Conservation (phyloP, 2,888 invertebrate species). For the Ectemnius continuus region DNA sequence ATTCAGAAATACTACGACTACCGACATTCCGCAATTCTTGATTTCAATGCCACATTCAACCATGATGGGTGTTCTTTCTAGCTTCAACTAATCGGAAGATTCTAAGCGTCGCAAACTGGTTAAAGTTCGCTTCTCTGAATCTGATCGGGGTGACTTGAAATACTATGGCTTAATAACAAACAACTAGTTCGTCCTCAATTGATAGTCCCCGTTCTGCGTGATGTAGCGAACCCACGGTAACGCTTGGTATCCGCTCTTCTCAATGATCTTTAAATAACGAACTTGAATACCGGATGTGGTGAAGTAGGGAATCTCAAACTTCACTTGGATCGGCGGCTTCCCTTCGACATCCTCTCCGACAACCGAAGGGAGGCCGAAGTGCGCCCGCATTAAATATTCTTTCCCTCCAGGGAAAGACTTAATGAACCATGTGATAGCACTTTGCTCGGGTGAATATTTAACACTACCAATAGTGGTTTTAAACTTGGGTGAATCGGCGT, state of each 20-base stretch:
- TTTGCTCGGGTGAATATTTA: constrained; percentile 98
- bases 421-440: constrained; percentile 97
- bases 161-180: neutral
- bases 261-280: constrained; percentile 97
- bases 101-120: constrained; percentile 42
- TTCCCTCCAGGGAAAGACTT: constrained; percentile 99
- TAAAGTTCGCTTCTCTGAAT: constrained; percentile 29
- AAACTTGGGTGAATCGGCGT: constrained; percentile 99
- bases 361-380: constrained; percentile 98
- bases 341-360: constrained; percentile 96
- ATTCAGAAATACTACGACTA: constrained; percentile 17
- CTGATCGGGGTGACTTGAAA: neutral
- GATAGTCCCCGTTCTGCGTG: constrained; percentile 99
- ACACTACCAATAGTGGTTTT: constrained; percentile 98
- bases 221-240: constrained; percentile 99
- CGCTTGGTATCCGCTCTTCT: constrained; percentile 99
- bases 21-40: constrained; percentile 12
- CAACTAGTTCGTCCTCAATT: constrained; percentile 91
- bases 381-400: constrained; percentile 98
- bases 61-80: constrained; percentile 9
- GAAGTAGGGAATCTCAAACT: constrained; percentile 99
- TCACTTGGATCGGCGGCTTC: constrained; percentile 98
- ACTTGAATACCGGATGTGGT: constrained; percentile 99
- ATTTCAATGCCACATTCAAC: constrained; percentile 14
- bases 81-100: constrained; percentile 23